phyloP scores from a whole-genome alignment of 2,113 vertebrate genomes.

The Pelusios castaneus region DNA sequence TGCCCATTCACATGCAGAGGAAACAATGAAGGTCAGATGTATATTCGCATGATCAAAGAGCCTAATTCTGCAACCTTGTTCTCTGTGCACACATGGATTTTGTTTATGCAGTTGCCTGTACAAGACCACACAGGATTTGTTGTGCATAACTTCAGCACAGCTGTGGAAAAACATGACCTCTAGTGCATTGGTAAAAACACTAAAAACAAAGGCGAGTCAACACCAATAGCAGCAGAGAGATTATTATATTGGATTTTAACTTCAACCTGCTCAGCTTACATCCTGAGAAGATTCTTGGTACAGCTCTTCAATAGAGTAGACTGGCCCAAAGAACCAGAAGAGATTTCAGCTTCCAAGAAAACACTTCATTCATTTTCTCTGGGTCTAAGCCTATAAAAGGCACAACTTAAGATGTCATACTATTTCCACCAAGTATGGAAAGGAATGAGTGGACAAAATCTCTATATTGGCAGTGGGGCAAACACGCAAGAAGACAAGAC shows the following conservation, averaged over 20 bases:
- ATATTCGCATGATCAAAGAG: not conserved
- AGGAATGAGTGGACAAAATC: not conserved
- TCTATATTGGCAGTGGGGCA: not conserved
- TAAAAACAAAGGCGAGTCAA: not conserved
- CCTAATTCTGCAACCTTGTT: not conserved
- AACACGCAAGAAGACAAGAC: not conserved
- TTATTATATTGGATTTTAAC: not conserved
- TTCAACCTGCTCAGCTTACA: conserved; percentile 10
- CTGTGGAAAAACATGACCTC: conserved; percentile 12
- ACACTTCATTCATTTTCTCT: not conserved
- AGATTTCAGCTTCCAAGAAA: not conserved
- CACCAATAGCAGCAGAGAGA: not conserved
- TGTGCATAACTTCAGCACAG: accelerated
- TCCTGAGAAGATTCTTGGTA: conserved; percentile 23
- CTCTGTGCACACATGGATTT: not conserved
- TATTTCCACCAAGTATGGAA: not conserved
- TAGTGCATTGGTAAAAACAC: conserved; percentile 14
- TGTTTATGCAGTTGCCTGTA: conserved; percentile 10
- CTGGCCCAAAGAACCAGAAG: not conserved
- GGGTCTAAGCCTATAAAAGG: not conserved
- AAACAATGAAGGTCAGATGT: accelerated
- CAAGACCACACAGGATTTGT: conserved; percentile 24
- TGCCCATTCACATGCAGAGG: not conserved
- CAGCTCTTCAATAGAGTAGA: not conserved
- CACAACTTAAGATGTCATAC: not conserved